A percentile compares a stretch with the other conserved stretches of the same genome.
Evolutionary conservation across 1,140 invertebrate species (phyloP).

Genomic region (Pinna nobilis): DNA sequence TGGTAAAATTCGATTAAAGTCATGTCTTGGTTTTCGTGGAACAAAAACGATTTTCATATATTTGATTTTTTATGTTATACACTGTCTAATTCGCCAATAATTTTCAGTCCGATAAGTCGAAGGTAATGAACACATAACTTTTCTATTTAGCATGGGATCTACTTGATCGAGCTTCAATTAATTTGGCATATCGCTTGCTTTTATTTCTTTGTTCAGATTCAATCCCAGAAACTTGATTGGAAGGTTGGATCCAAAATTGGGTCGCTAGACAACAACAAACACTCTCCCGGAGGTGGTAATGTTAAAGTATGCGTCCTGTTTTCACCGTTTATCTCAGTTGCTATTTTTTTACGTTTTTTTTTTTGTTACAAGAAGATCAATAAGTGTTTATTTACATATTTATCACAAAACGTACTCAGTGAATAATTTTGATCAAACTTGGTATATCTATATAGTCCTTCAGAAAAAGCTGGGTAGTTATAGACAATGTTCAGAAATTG

Average conservation of each 20-base stretch:
- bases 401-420: neutral
- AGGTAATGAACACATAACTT: too few species aligned
- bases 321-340: neutral
- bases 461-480: neutral
- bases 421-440: neutral
- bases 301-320: conserved; percentile 42
- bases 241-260: conserved; percentile 87
- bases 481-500: too few species aligned
- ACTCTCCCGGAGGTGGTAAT: conserved; percentile 91
- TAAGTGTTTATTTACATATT: neutral
- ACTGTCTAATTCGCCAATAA: too few species aligned
- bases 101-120: too few species aligned
- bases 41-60: too few species aligned
- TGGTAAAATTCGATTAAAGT: too few species aligned
- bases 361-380: conserved; percentile 6
- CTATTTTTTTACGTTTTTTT: conserved; percentile 5
- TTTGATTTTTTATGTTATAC: too few species aligned
- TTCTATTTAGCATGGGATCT: conserved; percentile 52
- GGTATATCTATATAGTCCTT: neutral
- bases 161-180: conserved; percentile 49
- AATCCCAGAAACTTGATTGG: conserved; percentile 85
- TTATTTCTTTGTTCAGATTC: conserved; percentile 51
- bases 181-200: conserved; percentile 34
- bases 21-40: too few species aligned
- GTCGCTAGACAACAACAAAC: conserved; percentile 91